A percentile compares a stretch with the other conserved stretches of the same genome.
phyloP scores from a whole-genome alignment of 2,797 vertebrate genomes.

The Cryptoprocta ferox region DNA sequence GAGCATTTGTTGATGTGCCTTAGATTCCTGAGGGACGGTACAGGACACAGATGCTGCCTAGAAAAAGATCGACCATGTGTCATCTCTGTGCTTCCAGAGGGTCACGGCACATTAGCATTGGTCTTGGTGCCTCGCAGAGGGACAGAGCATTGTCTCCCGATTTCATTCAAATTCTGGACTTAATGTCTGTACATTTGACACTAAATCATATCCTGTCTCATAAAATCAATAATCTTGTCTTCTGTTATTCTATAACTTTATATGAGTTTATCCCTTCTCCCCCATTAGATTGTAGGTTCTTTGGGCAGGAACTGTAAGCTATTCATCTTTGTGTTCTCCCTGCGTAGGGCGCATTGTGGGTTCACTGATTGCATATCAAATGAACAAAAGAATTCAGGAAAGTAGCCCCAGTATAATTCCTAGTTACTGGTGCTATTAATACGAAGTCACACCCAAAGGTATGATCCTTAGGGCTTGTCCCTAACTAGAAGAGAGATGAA shows the following conservation, averaged over 20 bases:
- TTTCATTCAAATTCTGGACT: conserved; percentile 57
- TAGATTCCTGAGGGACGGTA: conserved; percentile 26
- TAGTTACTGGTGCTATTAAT: neutral
- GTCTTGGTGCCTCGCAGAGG: conserved; percentile 39
- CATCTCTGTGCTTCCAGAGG: conserved; percentile 30
- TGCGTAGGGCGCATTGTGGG: neutral
- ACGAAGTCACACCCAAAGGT: neutral
- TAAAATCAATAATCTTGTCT: conserved; percentile 31
- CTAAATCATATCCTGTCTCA: conserved; percentile 47
- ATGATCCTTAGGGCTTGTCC: neutral
- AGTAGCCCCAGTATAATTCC: neutral
- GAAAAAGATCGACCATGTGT: neutral
- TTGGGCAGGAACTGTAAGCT: neutral
- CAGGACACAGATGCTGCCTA: conserved; percentile 56
- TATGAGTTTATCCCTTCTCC: neutral
- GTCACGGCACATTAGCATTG: conserved; percentile 45
- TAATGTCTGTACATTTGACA: conserved; percentile 8
- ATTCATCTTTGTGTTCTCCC: neutral
- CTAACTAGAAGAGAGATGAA: conserved; percentile 33
- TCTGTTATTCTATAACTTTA: conserved; percentile 2
- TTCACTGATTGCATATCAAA: neutral
- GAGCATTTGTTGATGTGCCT: neutral
- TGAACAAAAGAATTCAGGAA: neutral
- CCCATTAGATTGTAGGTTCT: neutral
- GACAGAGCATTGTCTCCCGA: conserved; percentile 8